Percentiles rank a stretch among this genome's conserved stretches.
Evolutionary conservation across 2,888 invertebrate genomes (phyloP).

Genomic region (Heliconius hortense): DNA sequence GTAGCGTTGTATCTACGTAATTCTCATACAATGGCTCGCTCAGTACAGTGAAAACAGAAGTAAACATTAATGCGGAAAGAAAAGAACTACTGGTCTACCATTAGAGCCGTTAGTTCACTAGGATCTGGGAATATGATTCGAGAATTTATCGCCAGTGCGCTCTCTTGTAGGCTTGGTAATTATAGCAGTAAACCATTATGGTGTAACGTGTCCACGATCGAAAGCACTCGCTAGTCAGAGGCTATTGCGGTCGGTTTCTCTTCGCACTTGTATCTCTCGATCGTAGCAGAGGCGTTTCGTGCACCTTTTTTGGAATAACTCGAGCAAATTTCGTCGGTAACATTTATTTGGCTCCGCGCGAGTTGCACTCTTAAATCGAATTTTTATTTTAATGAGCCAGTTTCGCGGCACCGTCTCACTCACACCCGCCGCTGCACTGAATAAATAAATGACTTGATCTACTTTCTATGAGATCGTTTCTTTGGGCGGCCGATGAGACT

Average conservation of each 20-base stretch:
- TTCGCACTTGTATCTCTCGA: constrained; percentile 70
- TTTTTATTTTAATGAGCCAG: constrained; percentile 82
- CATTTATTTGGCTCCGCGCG: constrained; percentile 76
- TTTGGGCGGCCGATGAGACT: constrained; percentile 70
- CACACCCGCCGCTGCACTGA: constrained; percentile 75
- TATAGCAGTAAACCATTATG: constrained; percentile 44
- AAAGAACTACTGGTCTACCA: constrained; percentile 51
- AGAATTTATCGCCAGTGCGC: constrained; percentile 39
- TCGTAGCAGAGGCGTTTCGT: constrained; percentile 71
- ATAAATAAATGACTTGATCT: constrained; percentile 81
- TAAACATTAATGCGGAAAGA: constrained; percentile 59
- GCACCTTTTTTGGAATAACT: constrained; percentile 80
- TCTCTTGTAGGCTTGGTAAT: constrained; percentile 43
- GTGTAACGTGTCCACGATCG: constrained; percentile 50
- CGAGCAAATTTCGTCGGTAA: constrained; percentile 79
- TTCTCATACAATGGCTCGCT: constrained; percentile 63
- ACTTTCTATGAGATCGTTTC: constrained; percentile 82
- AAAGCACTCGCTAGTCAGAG: constrained; percentile 58
- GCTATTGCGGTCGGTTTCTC: constrained; percentile 77
- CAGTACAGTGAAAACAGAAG: constrained; percentile 58
- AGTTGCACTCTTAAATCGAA: constrained; percentile 76
- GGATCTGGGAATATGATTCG: constrained; percentile 42
- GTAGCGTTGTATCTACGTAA: constrained; percentile 64
- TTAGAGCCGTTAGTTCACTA: constrained; percentile 47
- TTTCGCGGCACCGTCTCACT: constrained; percentile 71